phyloP scores from a whole-genome alignment of 2,797 vertebrate species.

The Anguilla anguilla region DNA sequence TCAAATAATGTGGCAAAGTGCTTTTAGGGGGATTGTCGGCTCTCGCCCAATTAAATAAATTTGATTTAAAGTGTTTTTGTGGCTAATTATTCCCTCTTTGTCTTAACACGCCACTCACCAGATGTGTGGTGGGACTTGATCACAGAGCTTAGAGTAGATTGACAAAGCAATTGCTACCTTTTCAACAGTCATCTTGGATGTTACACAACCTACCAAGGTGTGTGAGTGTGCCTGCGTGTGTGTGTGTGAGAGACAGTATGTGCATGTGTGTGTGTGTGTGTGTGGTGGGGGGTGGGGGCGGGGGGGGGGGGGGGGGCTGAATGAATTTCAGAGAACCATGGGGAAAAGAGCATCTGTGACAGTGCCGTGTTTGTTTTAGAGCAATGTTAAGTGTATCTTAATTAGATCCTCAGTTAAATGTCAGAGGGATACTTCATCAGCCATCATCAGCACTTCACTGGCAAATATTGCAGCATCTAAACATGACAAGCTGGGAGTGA shows the following conservation, averaged over 20 bases:
- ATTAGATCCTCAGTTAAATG: neutral
- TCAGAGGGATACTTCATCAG: neutral
- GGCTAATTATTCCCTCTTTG: slow-evolving; percentile 16
- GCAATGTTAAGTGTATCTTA: neutral
- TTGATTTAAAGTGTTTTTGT: slow-evolving; percentile 6
- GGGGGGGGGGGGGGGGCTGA: neutral
- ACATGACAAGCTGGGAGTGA: neutral
- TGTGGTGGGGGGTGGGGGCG: neutral
- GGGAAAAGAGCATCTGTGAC: no score
- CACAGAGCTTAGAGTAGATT: neutral
- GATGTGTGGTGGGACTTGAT: slow-evolving; percentile 9
- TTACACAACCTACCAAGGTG: neutral
- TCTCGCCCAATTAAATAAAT: slow-evolving; percentile 23
- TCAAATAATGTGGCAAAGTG: slow-evolving; percentile 17
- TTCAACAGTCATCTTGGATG: neutral
- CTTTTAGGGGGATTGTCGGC: neutral
- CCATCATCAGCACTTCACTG: neutral
- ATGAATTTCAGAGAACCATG: no score
- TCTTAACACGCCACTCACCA: neutral
- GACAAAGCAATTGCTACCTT: neutral
- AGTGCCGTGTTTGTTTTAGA: neutral
- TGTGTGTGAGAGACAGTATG: neutral
- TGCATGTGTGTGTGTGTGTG: neutral
- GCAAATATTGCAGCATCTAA: neutral
- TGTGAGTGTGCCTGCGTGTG: neutral